Percentiles rank a stretch among this genome's conserved stretches.
Evolutionary conservation across 2,797 vertebrate genomes (phyloP).

Genomic region (Stomatorhinus walkeri): DNA sequence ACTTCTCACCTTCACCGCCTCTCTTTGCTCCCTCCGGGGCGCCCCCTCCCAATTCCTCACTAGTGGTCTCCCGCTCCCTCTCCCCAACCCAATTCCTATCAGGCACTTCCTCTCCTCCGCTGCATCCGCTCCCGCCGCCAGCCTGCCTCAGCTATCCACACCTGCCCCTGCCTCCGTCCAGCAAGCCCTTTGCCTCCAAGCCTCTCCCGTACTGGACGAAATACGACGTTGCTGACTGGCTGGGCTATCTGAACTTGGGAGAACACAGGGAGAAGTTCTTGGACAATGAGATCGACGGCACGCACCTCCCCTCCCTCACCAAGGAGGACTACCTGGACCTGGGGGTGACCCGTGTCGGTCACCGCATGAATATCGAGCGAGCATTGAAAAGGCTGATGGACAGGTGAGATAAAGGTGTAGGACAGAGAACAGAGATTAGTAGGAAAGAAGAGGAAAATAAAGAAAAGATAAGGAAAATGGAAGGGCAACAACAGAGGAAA

Average conservation of each 20-base stretch:
- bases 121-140: slow-evolving; percentile 61
- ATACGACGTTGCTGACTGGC: slow-evolving; percentile 91
- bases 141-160: slow-evolving; percentile 53
- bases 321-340: slow-evolving; percentile 95
- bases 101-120: slow-evolving; percentile 64
- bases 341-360: slow-evolving; percentile 87
- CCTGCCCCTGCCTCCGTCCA: slow-evolving; percentile 62
- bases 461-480: slow-evolving; percentile 27
- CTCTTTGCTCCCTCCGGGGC: slow-evolving; percentile 58
- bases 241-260: slow-evolving; percentile 79
- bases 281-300: slow-evolving; percentile 93
- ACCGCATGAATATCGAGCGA: slow-evolving; percentile 96
- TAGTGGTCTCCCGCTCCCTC: slow-evolving; percentile 67
- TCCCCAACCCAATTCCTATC: slow-evolving; percentile 69
- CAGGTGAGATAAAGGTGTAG: slow-evolving; percentile 67
- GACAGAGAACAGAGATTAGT: slow-evolving; percentile 33
- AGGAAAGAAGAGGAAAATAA: slow-evolving; percentile 29
- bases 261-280: slow-evolving; percentile 88
- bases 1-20: slow-evolving; percentile 55
- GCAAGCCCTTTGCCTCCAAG: slow-evolving; percentile 84
- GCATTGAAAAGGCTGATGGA: slow-evolving; percentile 87
- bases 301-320: slow-evolving; percentile 84
- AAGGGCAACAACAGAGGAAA: neutral
- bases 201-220: slow-evolving; percentile 92
- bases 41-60: slow-evolving; percentile 49